Base-by-base conservation (phyloP, 2,113 vertebrate genomes). In the Synodontis membranacea region DNA sequence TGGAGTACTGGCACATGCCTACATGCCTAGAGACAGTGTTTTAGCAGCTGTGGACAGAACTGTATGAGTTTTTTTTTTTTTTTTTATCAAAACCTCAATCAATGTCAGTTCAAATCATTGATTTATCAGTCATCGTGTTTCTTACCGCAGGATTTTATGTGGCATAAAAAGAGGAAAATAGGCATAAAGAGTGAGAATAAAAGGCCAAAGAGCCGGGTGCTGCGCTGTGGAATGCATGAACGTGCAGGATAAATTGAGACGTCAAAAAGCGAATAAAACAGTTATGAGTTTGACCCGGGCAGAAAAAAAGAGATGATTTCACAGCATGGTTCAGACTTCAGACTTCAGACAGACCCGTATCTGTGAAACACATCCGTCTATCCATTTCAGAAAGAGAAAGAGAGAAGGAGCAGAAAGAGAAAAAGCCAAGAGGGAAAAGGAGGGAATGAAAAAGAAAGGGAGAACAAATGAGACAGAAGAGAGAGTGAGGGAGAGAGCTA, bases 351-450 rank as follows among this genome's bases (percentile, higher is more conserved):
- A 93, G 93, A 91, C 91, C 91, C 88, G 87, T 89, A 91, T 92
- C 94, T 94, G 93, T 94, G 93, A 95, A 96, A 94, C 93, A 91
- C 93, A 94, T 95, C 93, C 92, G 92, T 93, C 58, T 89, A 50
- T 93, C 92, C 91, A 91, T 92, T 92, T 91, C 88, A 60, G 84
- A 74, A 70, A 52, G 54, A 75, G 83, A 66, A 5, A 66, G 62
- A 44, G 74, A 56, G 56, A 56, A 19, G 42, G 42, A 23, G 9
- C 42, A 81, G 42, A 17, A 19, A 11, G 39, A 44, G 54, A 44
- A 11, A 66, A 42, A 66, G 60, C 14, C 31, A 31, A 78, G n/a
- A 31, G 44, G 11, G 15, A 37, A 7, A n/a, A n/a, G n/a, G n/a
- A n/a, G n/a, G n/a, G n/a, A n/a, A n/a, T n/a, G 17, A 7, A 25